These are phyloP conservation scores for Periparus ater DNA, from an alignment of 2,797 vertebrate genomes.

Conservation along the genomic window DNA sequence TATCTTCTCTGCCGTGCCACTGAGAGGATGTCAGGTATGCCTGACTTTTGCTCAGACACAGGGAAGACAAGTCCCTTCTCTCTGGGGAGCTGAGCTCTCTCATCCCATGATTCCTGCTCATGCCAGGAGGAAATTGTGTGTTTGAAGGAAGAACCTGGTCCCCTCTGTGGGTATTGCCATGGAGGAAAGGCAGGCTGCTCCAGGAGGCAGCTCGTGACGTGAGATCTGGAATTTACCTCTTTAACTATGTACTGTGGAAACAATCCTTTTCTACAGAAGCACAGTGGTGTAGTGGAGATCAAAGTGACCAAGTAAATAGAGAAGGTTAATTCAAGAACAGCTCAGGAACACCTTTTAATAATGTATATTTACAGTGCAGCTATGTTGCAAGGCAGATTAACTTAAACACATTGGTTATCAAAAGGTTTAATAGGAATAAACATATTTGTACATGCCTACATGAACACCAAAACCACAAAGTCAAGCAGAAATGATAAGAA, in stretches of 20 bases:
- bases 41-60: background rate
- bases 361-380: background rate
- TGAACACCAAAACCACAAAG: background rate
- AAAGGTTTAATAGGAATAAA: background rate
- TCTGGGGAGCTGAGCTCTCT: background rate
- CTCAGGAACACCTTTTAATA: background rate
- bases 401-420: background rate
- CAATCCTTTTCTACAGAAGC: background rate
- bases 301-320: background rate
- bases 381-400: background rate
- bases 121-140: background rate
- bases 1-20: background rate
- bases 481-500: background rate
- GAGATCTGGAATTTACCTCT: background rate
- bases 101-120: background rate
- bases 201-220: background rate
- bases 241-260: background rate
- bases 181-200: background rate
- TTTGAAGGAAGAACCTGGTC: background rate
- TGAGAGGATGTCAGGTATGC: background rate
- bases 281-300: background rate
- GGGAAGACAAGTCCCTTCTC: background rate
- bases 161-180: background rate
- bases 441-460: background rate
- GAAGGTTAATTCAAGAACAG: background rate